Evolutionary conservation across 2,113 vertebrate species (phyloP), one percentile per base, ranked within the genome.

Genomic region (Nothocercus nigrocapillus): DNA sequence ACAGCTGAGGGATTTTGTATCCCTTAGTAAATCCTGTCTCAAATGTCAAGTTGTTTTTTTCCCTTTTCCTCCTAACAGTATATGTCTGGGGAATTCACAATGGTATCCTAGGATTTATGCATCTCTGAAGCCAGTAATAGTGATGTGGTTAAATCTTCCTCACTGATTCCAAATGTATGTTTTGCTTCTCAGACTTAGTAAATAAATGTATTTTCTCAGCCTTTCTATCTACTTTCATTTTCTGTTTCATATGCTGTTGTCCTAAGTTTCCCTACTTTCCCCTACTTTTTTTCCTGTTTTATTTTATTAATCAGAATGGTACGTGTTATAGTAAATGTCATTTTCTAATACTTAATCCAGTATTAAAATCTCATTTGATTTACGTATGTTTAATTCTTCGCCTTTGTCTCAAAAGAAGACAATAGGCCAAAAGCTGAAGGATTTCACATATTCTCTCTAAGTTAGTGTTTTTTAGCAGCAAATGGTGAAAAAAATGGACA

Each of bases 21-120:
- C 88, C 44, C 21, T 51, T 40, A 62, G n/a, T 77, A 91, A 95
- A 94, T 85, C 85, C 89, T 59, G 75, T 93, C 89, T 95, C 51
- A 69, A 49, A 62, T 89, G 89, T 95, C 93, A 90, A 18, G 40
- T 80, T 93, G 49, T 85, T 61, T 82, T 84, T 91, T 74, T 64
- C 8, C 44, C 32, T 86, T 91, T 90, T 42, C 67, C 32, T 54
- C 61, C 69, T 81, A 90, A 75, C 61, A 67, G 36, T 47, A 40
- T 73, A 27, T 40, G 16, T 93, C 94, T 95, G 88, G 6, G 3
- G 40, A 36, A 88, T 94, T 96, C 76, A 72, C 82, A 93, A 93
- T 61, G 91, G 47, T 94, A 91, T 90, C 49, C 79, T 36, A 21
- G 79, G 82, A 95, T 95, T 95, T 93, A 66, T 88, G 51, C 51